Conservation (phyloP, 2,113 vertebrate genomes). For the Atractosteus spatula region DNA sequence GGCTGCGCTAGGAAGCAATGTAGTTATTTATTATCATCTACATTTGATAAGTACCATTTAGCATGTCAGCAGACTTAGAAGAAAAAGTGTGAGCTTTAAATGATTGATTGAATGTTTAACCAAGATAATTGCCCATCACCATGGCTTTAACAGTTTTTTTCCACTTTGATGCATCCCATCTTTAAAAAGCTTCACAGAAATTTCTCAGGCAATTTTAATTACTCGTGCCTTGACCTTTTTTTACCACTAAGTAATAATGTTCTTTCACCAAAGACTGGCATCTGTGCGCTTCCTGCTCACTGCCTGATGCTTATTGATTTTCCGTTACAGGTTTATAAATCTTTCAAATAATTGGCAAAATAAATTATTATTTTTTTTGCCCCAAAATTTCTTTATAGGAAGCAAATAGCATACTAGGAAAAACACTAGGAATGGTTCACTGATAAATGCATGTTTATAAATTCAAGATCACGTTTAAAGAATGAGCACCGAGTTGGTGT, state of each 20-base stretch:
- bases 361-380: background rate
- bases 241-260: background rate
- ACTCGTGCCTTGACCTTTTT: background rate
- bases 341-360: background rate
- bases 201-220: background rate
- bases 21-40: too few relatives aligned
- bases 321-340: constrained; percentile 1
- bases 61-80: too few relatives aligned
- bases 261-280: background rate
- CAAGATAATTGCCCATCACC: background rate
- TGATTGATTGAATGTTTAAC: background rate
- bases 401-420: background rate
- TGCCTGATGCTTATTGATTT: background rate
- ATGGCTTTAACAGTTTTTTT: background rate
- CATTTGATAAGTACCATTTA: too few relatives aligned
- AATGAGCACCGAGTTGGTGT: too few relatives aligned
- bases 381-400: background rate
- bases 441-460: background rate
- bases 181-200: background rate
- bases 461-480: too few relatives aligned
- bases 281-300: background rate
- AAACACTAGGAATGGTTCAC: background rate
- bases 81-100: background rate
- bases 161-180: background rate
- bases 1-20: too few relatives aligned